Evolutionary conservation across 1,140 invertebrate genomes (phyloP).

Genomic region (Bilobella aurantiaca): DNA sequence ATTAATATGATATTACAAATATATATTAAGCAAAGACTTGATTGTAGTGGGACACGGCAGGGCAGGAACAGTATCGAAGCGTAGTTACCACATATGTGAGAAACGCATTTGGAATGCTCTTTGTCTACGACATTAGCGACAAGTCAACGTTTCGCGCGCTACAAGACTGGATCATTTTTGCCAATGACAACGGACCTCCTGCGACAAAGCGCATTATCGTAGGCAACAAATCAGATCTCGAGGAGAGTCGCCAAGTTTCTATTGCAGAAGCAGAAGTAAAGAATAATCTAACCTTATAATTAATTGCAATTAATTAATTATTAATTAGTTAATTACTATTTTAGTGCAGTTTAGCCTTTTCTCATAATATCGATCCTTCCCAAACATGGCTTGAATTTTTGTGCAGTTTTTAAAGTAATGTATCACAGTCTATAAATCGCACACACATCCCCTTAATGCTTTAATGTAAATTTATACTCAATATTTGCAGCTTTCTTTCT

Average conservation of each 20-base stretch:
- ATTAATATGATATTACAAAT: too few relatives aligned
- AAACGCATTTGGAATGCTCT: conserved; percentile 1
- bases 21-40: too few relatives aligned
- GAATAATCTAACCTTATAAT: too few relatives aligned
- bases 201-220: background rate
- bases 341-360: too few relatives aligned
- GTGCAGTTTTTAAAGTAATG: too few relatives aligned
- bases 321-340: too few relatives aligned
- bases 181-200: background rate
- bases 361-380: too few relatives aligned
- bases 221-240: conserved; percentile 3
- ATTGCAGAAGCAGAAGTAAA: background rate
- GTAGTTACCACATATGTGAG: background rate
- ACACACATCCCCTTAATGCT: background rate
- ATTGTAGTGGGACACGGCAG: conserved; percentile 9
- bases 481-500: too few relatives aligned
- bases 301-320: too few relatives aligned
- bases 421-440: too few relatives aligned
- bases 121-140: conserved; percentile 7
- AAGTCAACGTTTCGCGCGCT: background rate
- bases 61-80: conserved; percentile 1
- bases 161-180: background rate
- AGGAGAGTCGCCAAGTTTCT: background rate
- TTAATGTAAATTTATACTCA: too few relatives aligned
- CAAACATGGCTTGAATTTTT: too few relatives aligned